phyloP scores from a whole-genome alignment of 2,888 invertebrate genomes.

The Polyommatus iphigenia region DNA sequence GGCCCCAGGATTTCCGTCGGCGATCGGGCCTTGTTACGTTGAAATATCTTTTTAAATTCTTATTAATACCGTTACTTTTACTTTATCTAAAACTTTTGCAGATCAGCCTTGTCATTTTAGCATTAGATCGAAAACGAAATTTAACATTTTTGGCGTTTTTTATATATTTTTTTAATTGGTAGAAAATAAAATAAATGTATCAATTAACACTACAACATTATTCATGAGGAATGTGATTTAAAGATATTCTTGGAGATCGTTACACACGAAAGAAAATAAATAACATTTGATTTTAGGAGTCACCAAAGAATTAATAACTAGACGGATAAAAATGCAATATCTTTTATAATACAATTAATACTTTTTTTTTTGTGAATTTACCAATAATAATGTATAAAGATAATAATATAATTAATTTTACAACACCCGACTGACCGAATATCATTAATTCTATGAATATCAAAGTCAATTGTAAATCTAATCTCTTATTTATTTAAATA shows the following conservation, averaged over 20 bases:
- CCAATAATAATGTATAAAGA: background rate
- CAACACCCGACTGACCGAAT: background rate
- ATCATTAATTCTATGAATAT: constrained; percentile 5
- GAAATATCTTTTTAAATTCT: no score
- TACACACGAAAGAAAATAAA: background rate
- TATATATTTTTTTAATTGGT: background rate
- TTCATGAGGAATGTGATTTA: background rate
- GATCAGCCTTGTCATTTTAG: background rate
- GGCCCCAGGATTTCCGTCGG: no score
- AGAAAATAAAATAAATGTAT: background rate
- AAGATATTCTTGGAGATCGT: background rate
- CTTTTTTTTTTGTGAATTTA: background rate
- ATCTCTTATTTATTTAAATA: background rate
- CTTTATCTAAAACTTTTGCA: background rate
- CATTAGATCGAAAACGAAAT: no score
- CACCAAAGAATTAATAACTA: background rate
- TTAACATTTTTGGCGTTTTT: background rate
- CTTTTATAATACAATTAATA: background rate
- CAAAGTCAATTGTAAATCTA: background rate
- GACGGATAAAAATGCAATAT: background rate
- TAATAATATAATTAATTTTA: background rate
- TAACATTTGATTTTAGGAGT: background rate
- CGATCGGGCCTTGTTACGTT: no score
- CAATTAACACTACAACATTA: background rate
- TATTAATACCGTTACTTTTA: background rate